phyloP scores from a whole-genome alignment of 2,113 vertebrate species.

The Bagarius yarrelli region DNA sequence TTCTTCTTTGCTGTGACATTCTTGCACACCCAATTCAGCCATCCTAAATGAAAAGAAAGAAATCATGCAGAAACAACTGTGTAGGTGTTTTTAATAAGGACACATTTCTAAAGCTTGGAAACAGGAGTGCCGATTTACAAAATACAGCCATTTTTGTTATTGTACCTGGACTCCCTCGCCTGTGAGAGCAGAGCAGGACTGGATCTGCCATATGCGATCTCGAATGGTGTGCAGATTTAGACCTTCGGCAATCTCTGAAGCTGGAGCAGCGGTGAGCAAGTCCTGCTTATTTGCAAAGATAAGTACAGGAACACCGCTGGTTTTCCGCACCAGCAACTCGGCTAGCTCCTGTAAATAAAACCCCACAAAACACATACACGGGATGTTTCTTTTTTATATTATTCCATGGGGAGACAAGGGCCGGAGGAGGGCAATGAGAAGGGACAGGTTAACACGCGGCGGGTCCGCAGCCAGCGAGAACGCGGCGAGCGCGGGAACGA shows the following conservation, averaged over 20 bases:
- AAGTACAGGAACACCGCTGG: conserved; percentile 64
- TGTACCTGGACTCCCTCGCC: conserved; percentile 75
- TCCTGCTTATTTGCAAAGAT: conserved; percentile 79
- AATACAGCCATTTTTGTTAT: neutral
- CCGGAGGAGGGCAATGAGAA: too few relatives aligned
- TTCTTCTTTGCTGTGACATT: conserved; percentile 71
- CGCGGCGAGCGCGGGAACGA: too few relatives aligned
- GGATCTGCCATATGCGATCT: conserved; percentile 75
- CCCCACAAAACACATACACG: neutral
- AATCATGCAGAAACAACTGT: neutral
- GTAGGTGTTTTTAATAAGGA: neutral
- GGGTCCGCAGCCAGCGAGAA: too few relatives aligned
- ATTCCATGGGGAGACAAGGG: too few relatives aligned
- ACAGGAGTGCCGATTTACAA: neutral
- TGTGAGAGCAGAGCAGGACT: conserved; percentile 75
- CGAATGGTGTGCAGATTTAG: conserved; percentile 73
- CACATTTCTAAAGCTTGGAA: neutral
- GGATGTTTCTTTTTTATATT: neutral
- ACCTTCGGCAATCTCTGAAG: conserved; percentile 70
- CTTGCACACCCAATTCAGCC: conserved; percentile 76
- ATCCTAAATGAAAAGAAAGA: conserved; percentile 61
- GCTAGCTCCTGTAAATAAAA: conserved; percentile 64
- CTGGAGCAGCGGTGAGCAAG: conserved; percentile 65
- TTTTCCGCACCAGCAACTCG: conserved; percentile 66
- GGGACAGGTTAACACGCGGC: too few relatives aligned